Conservation (phyloP, 2,113 vertebrate species). For the Heterotilapia buettikoferi region DNA sequence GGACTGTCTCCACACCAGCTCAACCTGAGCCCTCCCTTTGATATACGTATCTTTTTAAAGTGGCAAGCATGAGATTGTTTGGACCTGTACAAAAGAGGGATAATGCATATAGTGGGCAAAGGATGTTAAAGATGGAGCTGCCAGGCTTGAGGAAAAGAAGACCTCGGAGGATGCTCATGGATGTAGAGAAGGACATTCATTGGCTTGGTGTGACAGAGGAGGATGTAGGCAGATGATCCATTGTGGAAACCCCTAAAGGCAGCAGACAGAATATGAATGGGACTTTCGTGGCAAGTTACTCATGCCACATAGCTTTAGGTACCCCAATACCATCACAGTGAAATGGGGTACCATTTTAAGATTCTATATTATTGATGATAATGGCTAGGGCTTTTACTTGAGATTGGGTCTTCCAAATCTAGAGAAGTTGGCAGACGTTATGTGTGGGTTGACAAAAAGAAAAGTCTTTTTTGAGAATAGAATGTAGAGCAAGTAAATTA, state of each 20-base stretch:
- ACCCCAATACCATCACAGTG: not conserved
- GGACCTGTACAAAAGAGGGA: not conserved
- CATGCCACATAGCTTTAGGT: not conserved
- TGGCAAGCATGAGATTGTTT: not conserved
- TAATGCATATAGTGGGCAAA: not conserved
- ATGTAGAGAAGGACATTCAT: not conserved
- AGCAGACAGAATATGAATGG: not conserved
- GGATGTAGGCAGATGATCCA: not conserved
- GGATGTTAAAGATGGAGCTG: not conserved
- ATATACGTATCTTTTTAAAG: not conserved
- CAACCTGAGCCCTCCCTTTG: not conserved
- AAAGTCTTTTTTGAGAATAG: not conserved
- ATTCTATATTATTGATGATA: not conserved
- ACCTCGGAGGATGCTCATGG: not conserved
- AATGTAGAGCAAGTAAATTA: not conserved
- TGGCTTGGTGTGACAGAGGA: not conserved
- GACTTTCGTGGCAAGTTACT: not conserved
- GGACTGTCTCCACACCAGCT: not conserved
- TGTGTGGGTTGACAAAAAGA: not conserved
- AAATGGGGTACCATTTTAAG: not conserved
- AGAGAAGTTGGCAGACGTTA: not conserved
- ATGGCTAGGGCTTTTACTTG: not conserved
- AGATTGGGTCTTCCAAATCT: not conserved
- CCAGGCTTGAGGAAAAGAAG: not conserved
- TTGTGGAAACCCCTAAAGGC: not conserved